A percentile compares a stretch with the other conserved stretches of the same genome.
phyloP scores from a whole-genome alignment of 2,797 vertebrate genomes.

The Diceros bicornis region DNA sequence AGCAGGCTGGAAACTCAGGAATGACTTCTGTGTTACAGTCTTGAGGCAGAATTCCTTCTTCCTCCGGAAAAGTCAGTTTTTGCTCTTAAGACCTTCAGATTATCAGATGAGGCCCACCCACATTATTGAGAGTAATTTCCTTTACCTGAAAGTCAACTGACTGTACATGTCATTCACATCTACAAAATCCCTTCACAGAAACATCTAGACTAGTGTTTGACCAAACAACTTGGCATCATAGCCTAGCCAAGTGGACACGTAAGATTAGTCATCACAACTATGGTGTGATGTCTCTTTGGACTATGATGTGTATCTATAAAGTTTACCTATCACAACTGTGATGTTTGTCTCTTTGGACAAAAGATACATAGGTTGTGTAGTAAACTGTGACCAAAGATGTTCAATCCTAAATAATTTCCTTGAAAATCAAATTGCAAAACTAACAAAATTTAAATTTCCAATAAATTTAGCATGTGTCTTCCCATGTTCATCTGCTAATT shows the following conservation, averaged over 20 bases:
- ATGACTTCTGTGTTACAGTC: neutral
- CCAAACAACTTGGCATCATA: fast-evolving
- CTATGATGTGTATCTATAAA: neutral
- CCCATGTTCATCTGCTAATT: neutral
- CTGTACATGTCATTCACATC: neutral
- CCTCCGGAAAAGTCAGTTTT: neutral
- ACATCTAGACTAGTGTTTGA: neutral
- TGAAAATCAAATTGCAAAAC: neutral
- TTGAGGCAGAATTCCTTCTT: neutral
- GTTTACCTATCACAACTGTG: fast-evolving
- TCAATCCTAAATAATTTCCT: neutral
- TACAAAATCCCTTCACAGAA: neutral
- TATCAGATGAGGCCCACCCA: neutral
- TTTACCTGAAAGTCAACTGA: neutral
- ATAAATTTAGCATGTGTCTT: neutral
- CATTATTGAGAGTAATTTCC: neutral
- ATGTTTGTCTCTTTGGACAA: neutral
- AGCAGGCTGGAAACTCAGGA: neutral
- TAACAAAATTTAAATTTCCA: neutral
- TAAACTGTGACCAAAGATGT: neutral
- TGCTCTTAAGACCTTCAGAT: no score
- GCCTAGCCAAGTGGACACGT: fast-evolving
- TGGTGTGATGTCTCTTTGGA: neutral
- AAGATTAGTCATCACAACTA: no score
- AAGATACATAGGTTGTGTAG: neutral